A percentile compares a stretch with the other conserved stretches of the same genome.
These are phyloP conservation scores for Manacus vitellinus DNA, from an alignment of 2,113 vertebrate genomes.

Conservation along the genomic window DNA sequence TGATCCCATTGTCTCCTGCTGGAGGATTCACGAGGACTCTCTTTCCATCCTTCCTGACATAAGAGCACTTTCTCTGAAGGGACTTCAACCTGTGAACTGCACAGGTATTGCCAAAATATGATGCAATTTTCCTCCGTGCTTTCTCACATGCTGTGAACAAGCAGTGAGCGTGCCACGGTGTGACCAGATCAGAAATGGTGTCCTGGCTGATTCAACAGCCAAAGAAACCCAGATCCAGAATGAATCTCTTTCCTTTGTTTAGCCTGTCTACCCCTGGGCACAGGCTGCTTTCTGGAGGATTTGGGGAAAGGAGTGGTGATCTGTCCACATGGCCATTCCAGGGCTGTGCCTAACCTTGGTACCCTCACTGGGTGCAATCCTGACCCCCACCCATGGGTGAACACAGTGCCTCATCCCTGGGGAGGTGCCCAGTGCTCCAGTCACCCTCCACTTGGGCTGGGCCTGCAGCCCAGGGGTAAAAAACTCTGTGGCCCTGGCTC, in stretches of 20 bases:
- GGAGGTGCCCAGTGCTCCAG: fast-evolving
- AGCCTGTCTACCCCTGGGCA: background rate
- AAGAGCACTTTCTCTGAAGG: background rate
- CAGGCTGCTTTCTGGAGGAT: background rate
- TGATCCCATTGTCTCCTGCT: background rate
- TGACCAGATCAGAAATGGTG: background rate
- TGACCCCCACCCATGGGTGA: fast-evolving
- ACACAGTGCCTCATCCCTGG: fast-evolving
- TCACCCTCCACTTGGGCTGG: background rate
- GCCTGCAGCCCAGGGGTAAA: background rate
- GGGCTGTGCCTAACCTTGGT: background rate
- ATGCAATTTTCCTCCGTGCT: background rate
- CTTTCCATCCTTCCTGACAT: fast-evolving
- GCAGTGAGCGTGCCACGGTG: background rate
- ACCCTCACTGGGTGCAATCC: background rate
- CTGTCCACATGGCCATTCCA: no score
- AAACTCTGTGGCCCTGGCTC: background rate
- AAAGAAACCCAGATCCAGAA: no score
- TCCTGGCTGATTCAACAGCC: background rate
- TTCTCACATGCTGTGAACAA: background rate
- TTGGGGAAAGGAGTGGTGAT: background rate
- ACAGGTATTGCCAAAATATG: fast-evolving
- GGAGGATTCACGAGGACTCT: background rate
- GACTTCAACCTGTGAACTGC: fast-evolving
- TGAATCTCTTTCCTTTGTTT: background rate